A percentile compares a stretch with the other conserved stretches of the same genome.
Conservation (phyloP, 1,140 invertebrate species). For the Vollenhovia emeryi region DNA sequence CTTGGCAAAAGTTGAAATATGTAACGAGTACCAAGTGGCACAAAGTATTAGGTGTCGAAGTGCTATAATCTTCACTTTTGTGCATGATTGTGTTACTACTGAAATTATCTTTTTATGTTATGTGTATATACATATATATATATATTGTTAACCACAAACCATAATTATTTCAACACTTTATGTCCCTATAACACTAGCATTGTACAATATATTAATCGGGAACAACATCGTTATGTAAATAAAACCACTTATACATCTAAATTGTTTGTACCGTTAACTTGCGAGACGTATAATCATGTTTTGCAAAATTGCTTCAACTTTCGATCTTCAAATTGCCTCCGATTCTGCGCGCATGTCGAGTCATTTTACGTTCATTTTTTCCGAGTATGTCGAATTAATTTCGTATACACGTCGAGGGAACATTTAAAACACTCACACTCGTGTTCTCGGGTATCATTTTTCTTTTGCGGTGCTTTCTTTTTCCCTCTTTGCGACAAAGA, state of each 20-base stretch:
- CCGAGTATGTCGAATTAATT: no score
- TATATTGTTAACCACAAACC: constrained; percentile 6
- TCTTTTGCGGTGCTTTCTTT: not conserved
- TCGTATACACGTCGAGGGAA: not conserved
- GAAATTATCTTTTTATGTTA: constrained; percentile 14
- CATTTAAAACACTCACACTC: not conserved
- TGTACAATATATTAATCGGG: constrained; percentile 28
- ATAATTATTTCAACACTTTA: constrained; percentile 29
- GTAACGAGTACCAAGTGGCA: constrained; percentile 29
- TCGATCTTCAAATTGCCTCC: not conserved
- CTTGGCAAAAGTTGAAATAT: constrained; percentile 15
- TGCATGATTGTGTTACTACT: constrained; percentile 12
- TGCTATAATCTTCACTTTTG: constrained; percentile 2
- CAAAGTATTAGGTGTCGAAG: constrained; percentile 27
- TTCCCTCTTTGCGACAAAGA: not conserved
- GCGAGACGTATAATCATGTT: not conserved
- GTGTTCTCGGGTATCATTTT: not conserved
- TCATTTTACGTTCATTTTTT: not conserved
- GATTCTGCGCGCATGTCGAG: no score
- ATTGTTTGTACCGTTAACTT: not conserved
- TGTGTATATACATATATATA: constrained; percentile 11
- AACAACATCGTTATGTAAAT: constrained; percentile 32
- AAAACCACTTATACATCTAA: not conserved
- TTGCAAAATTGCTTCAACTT: not conserved
- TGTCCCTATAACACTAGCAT: not conserved